phyloP scores from a whole-genome alignment of 2,113 vertebrate species.

The Psophia crepitans region DNA sequence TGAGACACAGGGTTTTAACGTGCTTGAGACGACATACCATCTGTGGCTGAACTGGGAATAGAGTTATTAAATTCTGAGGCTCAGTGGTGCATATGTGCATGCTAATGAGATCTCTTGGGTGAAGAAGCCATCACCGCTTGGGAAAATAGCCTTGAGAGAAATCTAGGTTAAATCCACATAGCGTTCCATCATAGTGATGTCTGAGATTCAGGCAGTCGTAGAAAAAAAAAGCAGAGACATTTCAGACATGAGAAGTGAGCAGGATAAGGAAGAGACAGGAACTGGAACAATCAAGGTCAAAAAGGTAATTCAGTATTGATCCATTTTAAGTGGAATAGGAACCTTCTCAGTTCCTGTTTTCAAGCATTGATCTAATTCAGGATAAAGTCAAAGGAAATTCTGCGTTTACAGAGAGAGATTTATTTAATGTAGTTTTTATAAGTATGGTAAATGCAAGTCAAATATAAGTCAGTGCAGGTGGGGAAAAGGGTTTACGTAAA shows the following conservation, averaged over 20 bases:
- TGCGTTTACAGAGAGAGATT: neutral
- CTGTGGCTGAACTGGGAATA: conserved; percentile 59
- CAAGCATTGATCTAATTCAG: conserved; percentile 8
- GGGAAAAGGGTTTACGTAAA: neutral
- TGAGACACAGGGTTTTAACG: neutral
- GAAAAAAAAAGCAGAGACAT: neutral
- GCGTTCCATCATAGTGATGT: neutral
- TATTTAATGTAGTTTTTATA: neutral
- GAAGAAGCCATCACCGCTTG: conserved; percentile 27
- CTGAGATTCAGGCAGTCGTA: neutral
- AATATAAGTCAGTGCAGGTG: neutral
- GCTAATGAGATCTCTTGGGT: conserved; percentile 65
- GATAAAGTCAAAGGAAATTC: neutral
- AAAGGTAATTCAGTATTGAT: conserved; percentile 52
- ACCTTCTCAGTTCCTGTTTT: neutral
- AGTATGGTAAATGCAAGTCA: neutral
- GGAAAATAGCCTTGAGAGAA: conserved; percentile 58
- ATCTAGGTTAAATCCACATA: conserved; percentile 53
- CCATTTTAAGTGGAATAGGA: conserved; percentile 20
- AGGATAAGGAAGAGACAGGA: neutral
- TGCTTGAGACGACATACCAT: conserved; percentile 34
- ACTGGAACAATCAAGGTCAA: conserved; percentile 40
- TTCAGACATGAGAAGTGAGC: neutral
- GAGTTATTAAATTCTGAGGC: conserved; percentile 58
- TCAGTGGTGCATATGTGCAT: conserved; percentile 57